A percentile compares a stretch with the other conserved stretches of the same genome.
Conservation (phyloP, 2,888 invertebrate genomes). For the Heliconius sara region DNA sequence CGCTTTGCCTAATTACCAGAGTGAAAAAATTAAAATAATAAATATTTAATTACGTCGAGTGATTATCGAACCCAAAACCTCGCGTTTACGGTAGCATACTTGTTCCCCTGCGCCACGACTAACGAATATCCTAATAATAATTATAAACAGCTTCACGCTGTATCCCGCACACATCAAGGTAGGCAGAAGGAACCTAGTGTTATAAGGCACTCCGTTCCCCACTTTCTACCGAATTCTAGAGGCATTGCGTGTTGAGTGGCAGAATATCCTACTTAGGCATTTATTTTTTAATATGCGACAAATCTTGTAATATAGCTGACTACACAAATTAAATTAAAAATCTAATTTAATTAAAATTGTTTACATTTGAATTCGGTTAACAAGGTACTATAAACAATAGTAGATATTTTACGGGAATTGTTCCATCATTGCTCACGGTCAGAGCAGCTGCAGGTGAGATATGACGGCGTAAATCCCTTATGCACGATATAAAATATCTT, state of each 20-base stretch:
- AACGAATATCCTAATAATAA: too few relatives aligned
- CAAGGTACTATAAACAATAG: conserved; percentile 9
- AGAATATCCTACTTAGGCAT: too few relatives aligned
- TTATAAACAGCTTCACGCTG: too few relatives aligned
- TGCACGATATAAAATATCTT: conserved; percentile 39
- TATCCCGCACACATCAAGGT: too few relatives aligned
- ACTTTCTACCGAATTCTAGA: too few relatives aligned
- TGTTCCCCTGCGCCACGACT: not conserved
- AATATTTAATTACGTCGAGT: not conserved
- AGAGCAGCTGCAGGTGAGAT: conserved; percentile 47
- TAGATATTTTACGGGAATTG: conserved; percentile 39
- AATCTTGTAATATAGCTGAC: too few relatives aligned
- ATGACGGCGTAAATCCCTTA: conserved; percentile 45
- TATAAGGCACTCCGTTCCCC: too few relatives aligned
- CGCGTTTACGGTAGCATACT: not conserved
- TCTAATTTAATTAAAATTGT: too few relatives aligned
- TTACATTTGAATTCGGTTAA: not conserved
- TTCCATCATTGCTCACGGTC: conserved; percentile 44
- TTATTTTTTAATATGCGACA: too few relatives aligned
- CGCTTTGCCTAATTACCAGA: not conserved
- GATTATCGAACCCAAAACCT: not conserved
- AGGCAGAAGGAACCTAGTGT: too few relatives aligned
- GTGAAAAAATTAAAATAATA: not conserved
- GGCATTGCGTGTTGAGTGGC: too few relatives aligned
- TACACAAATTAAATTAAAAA: too few relatives aligned